Evolutionary conservation across 2,797 vertebrate genomes (phyloP).

Genomic region (Mormyrus hasselquistii): DNA sequence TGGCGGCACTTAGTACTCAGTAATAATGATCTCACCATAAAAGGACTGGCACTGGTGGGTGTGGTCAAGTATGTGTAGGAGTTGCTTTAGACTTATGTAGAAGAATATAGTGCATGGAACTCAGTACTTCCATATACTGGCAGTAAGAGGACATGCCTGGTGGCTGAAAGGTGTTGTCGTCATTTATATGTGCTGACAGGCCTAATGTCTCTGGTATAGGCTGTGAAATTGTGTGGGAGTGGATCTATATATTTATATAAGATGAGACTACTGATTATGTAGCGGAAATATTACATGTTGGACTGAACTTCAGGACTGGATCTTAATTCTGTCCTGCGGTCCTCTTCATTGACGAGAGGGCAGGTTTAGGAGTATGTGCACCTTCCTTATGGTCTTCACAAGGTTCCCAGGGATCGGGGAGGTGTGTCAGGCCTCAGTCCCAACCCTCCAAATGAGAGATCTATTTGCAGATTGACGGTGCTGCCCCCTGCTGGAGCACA

Average conservation of each 20-base stretch:
- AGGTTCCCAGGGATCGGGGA: background rate
- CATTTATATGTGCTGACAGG: background rate
- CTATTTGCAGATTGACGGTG: background rate
- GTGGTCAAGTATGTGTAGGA: background rate
- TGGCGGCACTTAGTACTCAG: background rate
- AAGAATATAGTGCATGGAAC: background rate
- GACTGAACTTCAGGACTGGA: background rate
- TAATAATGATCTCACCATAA: background rate
- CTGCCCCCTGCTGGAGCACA: background rate
- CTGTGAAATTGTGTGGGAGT: background rate
- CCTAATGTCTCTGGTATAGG: background rate
- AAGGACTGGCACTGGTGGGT: background rate
- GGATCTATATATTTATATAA: background rate
- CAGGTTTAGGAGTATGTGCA: background rate
- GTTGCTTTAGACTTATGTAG: background rate
- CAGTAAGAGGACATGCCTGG: background rate
- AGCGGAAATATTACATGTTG: background rate
- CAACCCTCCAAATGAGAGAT: background rate
- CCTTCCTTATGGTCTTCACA: background rate
- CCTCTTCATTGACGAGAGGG: background rate
- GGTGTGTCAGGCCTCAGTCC: background rate
- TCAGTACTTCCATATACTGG: background rate
- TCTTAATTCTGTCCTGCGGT: background rate
- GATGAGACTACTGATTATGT: background rate
- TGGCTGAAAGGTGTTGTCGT: background rate